Evolutionary conservation across 2,113 vertebrate species (phyloP).

Genomic region (Chaenogobius annularis): DNA sequence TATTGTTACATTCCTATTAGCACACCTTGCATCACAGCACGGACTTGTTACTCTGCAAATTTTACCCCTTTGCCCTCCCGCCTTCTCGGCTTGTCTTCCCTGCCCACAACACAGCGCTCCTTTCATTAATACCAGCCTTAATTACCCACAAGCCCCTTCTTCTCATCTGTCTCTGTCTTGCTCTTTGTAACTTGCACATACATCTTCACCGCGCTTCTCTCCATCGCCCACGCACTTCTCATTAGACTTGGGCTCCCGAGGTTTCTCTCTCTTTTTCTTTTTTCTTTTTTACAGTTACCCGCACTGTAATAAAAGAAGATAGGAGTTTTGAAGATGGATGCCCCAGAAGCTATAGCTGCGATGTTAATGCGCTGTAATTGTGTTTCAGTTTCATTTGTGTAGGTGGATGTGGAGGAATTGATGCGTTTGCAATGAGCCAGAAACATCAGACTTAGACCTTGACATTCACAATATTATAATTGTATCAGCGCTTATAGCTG

Average conservation of each 20-base stretch:
- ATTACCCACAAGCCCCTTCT: conserved; percentile 28
- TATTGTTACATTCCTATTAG: conserved; percentile 13
- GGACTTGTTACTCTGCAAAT: conserved; percentile 9
- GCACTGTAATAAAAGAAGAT: conserved; percentile 7
- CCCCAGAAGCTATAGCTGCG: background rate
- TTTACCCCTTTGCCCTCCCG: background rate
- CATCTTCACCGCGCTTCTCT: background rate
- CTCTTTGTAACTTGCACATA: conserved; percentile 9
- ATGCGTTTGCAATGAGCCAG: conserved; percentile 35
- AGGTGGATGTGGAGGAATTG: conserved; percentile 6
- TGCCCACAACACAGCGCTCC: conserved; percentile 27
- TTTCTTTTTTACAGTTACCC: conserved; percentile 11
- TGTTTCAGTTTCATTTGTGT: conserved; percentile 7
- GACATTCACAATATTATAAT: conserved; percentile 17
- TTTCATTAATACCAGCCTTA: conserved; percentile 43
- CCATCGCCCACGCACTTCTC: conserved; percentile 37
- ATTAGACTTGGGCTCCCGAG: conserved; percentile 32
- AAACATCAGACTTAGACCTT: conserved; percentile 32
- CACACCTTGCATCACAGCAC: conserved; percentile 6
- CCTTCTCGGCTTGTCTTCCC: conserved; percentile 18
- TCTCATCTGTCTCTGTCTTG: conserved; percentile 28
- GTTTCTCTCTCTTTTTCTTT: background rate
- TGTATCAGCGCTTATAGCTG: background rate
- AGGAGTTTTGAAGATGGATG: conserved; percentile 1
- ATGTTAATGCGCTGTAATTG: conserved; percentile 5